Base-by-base conservation (phyloP, 2,113 vertebrate genomes). In the Megaceryle torquata region DNA sequence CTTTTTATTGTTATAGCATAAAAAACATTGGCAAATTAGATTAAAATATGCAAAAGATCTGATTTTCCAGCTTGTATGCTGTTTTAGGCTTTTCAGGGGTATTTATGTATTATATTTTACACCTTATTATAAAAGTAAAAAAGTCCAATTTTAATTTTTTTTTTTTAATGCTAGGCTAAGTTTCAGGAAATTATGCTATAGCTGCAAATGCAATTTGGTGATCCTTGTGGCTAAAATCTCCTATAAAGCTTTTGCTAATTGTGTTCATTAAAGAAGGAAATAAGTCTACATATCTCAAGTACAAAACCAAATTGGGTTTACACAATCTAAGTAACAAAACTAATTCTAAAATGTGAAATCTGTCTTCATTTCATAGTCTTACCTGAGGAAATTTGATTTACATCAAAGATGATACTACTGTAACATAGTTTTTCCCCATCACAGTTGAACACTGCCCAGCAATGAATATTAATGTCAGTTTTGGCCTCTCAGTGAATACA, bases 391-490 rank as follows among this genome's bases (percentile, higher is more conserved):
- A 76, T 95, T 68, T 83, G 56, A 95, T 80, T 87, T 97, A 68
- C 95, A 59, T 96, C 86, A 88, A 57, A 94, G 82, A 74, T 91
- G 83, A 94, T 97, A 88, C 79, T 95, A 50, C 69, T 82, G 63
- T 97, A 95, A 96, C 88, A 50, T 46, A 89, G 82, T 82, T 90
- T 88, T 56, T 93, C 80, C 80, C 91, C 64, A 13, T 93, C 61
- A 39, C n/a, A 53, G 86, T 77, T 93, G 71, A 97, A 96, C 57
- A 31, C 51, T 89, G 86, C 78, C 68, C 51, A 77, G 89, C 85
- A 97, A 96, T 98, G 91, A 98, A 97, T 98, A 97, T 97, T 97
- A 97, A 97, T 96, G 91, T 64, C 68, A 86, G 46, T 89, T 84
- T 69, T 93, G 88, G 56, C 53, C 79, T 98, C 92, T 93, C 74